Evolutionary conservation across 2,888 invertebrate species (phyloP).

Genomic region (Nomada ferruginata): DNA sequence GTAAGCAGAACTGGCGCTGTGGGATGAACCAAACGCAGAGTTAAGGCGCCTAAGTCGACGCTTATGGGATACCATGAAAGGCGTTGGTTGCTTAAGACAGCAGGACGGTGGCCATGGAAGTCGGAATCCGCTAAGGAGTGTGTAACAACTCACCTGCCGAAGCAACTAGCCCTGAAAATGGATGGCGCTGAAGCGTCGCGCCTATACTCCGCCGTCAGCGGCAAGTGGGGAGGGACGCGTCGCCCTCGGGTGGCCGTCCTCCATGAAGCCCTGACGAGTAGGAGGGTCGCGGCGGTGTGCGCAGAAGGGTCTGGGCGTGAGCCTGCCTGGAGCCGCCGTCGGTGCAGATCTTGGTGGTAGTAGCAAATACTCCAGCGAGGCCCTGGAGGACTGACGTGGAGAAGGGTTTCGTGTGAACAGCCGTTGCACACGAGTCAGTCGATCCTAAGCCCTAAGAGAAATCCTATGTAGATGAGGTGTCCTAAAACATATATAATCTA

Average conservation of each 20-base stretch:
- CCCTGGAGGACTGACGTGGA: constrained; percentile 87
- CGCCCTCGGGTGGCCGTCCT: constrained; percentile 3
- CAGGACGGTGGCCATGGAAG: constrained; percentile 90
- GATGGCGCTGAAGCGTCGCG: constrained; percentile 87
- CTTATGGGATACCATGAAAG: too few relatives aligned
- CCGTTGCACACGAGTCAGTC: constrained; percentile 87
- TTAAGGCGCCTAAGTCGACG: constrained; percentile 66
- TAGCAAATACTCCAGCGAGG: constrained; percentile 88
- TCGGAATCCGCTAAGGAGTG: too few relatives aligned
- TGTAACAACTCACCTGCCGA: constrained; percentile 85
- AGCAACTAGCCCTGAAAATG: constrained; percentile 89
- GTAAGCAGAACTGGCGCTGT: constrained; percentile 92
- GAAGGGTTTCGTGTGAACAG: constrained; percentile 88
- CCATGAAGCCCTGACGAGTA: constrained; percentile 87
- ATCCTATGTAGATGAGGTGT: constrained; percentile 10
- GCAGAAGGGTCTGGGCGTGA: constrained; percentile 80
- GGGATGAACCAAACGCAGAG: constrained; percentile 87
- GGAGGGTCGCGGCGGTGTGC: constrained; percentile 78
- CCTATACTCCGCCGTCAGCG: constrained; percentile 86
- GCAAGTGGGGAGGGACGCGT: constrained; percentile 78
- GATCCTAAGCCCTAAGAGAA: constrained; percentile 85
- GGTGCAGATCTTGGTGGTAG: constrained; percentile 85
- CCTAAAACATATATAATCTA: constrained; percentile 80
- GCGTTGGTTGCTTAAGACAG: not conserved
- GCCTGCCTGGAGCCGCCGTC: constrained; percentile 82